Base-by-base conservation (phyloP, 2,888 invertebrate species). In the Conomelus anceps region DNA sequence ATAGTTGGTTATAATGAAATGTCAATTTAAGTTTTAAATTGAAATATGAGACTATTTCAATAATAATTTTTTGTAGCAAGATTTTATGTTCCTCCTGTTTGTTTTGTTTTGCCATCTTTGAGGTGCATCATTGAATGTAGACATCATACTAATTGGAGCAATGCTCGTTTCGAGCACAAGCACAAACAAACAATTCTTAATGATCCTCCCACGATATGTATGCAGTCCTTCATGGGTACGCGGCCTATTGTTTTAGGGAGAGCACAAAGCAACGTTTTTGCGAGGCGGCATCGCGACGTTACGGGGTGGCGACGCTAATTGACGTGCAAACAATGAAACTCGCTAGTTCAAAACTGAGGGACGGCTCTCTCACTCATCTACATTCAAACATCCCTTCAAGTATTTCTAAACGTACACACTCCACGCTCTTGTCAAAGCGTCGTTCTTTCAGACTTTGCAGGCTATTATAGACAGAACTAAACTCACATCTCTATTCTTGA, bases 241-340 rank as follows among this genome's bases (percentile, higher is more conserved):
- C 29, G 20, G 22, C 86, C 29, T 86, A 23, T 86, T 86, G 86
- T 86, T 86, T 24, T 22, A 86, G 26, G 23, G n/a, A n/a, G n/a
- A n/a, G 23, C 24, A 86, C 86, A 86, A 86, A 26, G 86, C 86
- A 24, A 26, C 86, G 86, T 86, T 86, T 86, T 86, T 86, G 29
- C 29, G 22, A 24, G 86, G 86, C 86, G 86, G 24, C 26, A 22
- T 86, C 86, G 86, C 29, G 26, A 86, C 86, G 86, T 22, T 22
- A n/a, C 24, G n/a, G 26, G 86, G 86, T 29, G 86, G 24, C 86
- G 26, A 22, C 86, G 86, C 86, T 86, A 86, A 86, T 86, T 86
- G 86, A 86, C 26, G 86, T 24, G 23, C 24, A 26, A 11, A 86
- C 24, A 86, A 86, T 86, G 29, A 24, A 23, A 17, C 85, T 4